These are phyloP conservation scores for Helostoma temminkii DNA, from an alignment of 2,797 vertebrate species.

Conservation along the genomic window DNA sequence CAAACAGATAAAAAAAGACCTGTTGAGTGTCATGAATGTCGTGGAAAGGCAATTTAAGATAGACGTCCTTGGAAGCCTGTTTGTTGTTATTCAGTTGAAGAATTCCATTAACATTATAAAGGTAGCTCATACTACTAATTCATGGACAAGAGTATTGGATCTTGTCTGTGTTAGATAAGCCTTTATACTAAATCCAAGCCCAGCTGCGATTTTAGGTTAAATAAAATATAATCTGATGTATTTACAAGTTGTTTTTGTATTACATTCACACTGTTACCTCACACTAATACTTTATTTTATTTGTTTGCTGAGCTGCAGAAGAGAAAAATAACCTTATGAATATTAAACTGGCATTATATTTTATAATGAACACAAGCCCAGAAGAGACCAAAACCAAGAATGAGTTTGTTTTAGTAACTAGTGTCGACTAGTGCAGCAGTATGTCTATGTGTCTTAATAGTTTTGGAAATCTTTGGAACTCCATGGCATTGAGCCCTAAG, in stretches of 20 bases:
- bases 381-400: conserved; percentile 5
- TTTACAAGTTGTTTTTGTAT: background rate
- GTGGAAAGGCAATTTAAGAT: too few species aligned
- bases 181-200: background rate
- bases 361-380: background rate
- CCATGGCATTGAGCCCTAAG: background rate
- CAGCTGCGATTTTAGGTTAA: background rate
- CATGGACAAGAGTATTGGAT: too few species aligned
- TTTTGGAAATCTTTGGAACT: conserved; percentile 8
- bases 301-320: background rate
- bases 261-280: background rate
- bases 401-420: background rate
- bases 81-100: too few species aligned
- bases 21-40: too few species aligned
- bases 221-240: background rate
- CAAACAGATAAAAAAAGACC: background rate
- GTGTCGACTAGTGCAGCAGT: background rate
- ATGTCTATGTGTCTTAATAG: conserved; percentile 2
- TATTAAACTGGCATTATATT: background rate
- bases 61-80: too few species aligned
- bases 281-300: background rate
- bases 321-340: background rate
- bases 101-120: too few species aligned
- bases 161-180: too few species aligned
- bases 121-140: too few species aligned